phyloP scores from a whole-genome alignment of 2,797 vertebrate species.

The Rousettus madagascariensis region DNA sequence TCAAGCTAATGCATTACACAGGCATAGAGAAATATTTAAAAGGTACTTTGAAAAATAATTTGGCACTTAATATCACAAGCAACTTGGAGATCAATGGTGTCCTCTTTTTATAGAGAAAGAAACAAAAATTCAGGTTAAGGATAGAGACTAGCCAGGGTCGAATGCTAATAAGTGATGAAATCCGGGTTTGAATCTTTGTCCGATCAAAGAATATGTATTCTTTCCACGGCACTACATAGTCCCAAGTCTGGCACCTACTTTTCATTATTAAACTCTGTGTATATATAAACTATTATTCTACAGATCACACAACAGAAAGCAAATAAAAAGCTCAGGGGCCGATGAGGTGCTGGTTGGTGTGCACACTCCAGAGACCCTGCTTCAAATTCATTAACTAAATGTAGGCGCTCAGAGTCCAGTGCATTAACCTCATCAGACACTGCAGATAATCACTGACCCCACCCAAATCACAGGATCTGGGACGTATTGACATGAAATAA shows the following conservation, averaged over 20 bases:
- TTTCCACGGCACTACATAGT: background rate
- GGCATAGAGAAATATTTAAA: background rate
- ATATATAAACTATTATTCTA: slow-evolving; percentile 5
- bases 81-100: background rate
- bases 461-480: slow-evolving; percentile 40
- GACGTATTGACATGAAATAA: slow-evolving; percentile 65
- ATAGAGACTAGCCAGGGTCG: background rate
- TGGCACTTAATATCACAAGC: background rate
- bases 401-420: background rate
- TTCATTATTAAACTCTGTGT: background rate
- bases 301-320: background rate
- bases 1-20: background rate
- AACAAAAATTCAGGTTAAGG: slow-evolving; percentile 2
- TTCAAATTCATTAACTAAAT: slow-evolving; percentile 51
- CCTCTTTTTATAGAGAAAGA: background rate
- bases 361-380: background rate
- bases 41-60: background rate
- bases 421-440: slow-evolving; percentile 58
- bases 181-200: background rate
- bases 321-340: slow-evolving; percentile 20
- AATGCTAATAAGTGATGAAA: background rate
- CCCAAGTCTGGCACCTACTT: background rate
- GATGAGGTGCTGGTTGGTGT: background rate
- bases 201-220: background rate
- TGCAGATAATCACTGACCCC: slow-evolving; percentile 55